Conservation (phyloP, 1,140 invertebrate species). For the Drosophila prosaltans region DNA sequence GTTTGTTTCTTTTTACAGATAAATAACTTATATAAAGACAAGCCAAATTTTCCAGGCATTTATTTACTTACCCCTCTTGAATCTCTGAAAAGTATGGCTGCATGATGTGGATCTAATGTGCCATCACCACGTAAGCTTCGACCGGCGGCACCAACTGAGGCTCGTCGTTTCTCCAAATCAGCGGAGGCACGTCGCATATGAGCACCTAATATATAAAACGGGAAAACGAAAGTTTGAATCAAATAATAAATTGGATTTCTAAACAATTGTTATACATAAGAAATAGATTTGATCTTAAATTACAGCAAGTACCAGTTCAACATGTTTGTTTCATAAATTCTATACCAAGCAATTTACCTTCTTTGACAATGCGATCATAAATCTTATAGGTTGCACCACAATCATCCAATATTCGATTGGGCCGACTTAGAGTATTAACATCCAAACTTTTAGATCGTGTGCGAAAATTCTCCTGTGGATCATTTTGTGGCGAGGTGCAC, state of each 20-base stretch:
- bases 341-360: constrained; percentile 86
- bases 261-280: not conserved
- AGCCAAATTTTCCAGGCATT: not conserved
- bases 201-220: constrained; percentile 85
- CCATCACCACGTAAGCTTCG: constrained; percentile 82
- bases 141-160: constrained; percentile 88
- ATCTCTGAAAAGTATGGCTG: constrained; percentile 94
- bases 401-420: constrained; percentile 85
- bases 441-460: constrained; percentile 90
- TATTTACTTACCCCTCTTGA: constrained; percentile 91
- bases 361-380: constrained; percentile 90
- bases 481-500: constrained; percentile 83
- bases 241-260: too few relatives aligned
- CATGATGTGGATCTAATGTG: constrained; percentile 91
- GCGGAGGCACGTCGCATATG: constrained; percentile 89
- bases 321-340: not conserved
- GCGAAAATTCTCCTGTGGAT: constrained; percentile 87
- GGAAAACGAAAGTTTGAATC: not conserved
- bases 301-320: constrained; percentile 70
- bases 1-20: too few relatives aligned
- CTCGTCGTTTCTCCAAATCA: constrained; percentile 89
- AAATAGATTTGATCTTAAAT: not conserved
- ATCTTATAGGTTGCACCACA: constrained; percentile 92
- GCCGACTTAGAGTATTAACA: constrained; percentile 85
- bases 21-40: too few relatives aligned